These are phyloP conservation scores for Strigops habroptila DNA, from an alignment of 2,113 vertebrate genomes.

Conservation along the genomic window DNA sequence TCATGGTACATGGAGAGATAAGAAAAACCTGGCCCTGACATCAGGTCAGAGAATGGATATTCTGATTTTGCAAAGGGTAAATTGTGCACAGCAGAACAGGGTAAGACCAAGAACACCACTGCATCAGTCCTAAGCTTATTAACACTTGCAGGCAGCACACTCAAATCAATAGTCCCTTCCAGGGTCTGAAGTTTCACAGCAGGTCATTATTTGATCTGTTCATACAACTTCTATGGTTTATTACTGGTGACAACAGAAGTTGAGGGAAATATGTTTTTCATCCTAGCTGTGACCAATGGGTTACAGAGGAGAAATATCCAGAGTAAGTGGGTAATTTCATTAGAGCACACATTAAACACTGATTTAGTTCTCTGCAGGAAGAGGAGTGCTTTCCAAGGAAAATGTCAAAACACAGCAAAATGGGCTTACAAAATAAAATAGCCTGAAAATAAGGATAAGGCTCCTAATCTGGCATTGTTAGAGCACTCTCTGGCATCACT, in stretches of 20 bases:
- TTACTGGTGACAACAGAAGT: background rate
- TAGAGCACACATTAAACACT: background rate
- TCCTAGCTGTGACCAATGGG: background rate
- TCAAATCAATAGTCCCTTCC: background rate
- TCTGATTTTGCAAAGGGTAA: background rate
- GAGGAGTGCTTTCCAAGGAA: background rate
- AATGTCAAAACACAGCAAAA: background rate
- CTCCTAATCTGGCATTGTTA: background rate
- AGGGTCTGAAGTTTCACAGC: background rate
- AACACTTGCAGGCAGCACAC: background rate
- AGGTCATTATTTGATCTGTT: background rate
- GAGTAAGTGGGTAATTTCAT: background rate
- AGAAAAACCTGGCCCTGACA: background rate
- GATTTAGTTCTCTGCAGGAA: background rate
- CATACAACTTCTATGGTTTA: background rate
- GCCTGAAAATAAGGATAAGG: background rate
- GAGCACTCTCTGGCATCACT: too few species aligned
- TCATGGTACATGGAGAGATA: rapidly evolving
- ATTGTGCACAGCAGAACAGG: background rate
- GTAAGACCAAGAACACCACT: background rate
- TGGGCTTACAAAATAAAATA: background rate
- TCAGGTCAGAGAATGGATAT: background rate
- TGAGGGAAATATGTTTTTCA: background rate
- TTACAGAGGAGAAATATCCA: background rate
- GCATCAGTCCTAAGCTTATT: background rate